Evolutionary conservation across 2,797 vertebrate species (phyloP), one percentile per base, ranked within the genome.

Genomic region (Sebastes iracundus): DNA sequence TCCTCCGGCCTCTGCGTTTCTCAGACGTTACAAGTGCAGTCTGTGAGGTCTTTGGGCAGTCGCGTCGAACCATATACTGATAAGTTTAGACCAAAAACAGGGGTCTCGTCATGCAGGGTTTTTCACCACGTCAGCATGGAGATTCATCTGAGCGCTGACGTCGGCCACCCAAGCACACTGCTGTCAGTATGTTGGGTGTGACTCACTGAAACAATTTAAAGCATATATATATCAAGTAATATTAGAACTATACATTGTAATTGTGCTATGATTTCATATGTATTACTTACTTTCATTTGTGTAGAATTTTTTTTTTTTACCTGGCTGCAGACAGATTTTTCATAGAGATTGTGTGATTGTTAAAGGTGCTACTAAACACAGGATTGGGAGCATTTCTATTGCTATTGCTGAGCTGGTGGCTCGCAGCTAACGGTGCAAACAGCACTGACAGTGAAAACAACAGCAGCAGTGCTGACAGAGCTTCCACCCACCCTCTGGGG

Each of bases 31-130:
- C 76, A 75, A 80, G 80, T 68, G 84, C 85, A 76, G 62, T 62
- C 86, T 91, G 92, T 89, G 91, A 92, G 90, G 92, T 91, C 90
- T 86, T 58, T 74, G 82, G 46, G 88, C 83, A 75, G 86, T 77
- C 42, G 30, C 2, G 78, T 92, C 85, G 86, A 87, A 91, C 82
- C 56, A 3, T 79, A 61, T 65, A n/a, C 78, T 90, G 90, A 93
- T 91, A 86, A 81, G 77, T 94, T 88, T 70, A 80, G 83, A 87
- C 59, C 80, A 32, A 75, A 87, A 80, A 76, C 46, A 71, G 61
- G 38, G 64, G 46, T 77, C 77, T 70, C 28, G 10, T 72, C 55
- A 10, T 10, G 1, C 35, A 63, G 46, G 68, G 49, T 7, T 77
- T 89, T 84, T 80, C 74, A 81, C 62, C 46, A 77, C 72, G 78